These are phyloP conservation scores for Sinella curviseta DNA, from an alignment of 1,140 invertebrate species.

Conservation along the genomic window DNA sequence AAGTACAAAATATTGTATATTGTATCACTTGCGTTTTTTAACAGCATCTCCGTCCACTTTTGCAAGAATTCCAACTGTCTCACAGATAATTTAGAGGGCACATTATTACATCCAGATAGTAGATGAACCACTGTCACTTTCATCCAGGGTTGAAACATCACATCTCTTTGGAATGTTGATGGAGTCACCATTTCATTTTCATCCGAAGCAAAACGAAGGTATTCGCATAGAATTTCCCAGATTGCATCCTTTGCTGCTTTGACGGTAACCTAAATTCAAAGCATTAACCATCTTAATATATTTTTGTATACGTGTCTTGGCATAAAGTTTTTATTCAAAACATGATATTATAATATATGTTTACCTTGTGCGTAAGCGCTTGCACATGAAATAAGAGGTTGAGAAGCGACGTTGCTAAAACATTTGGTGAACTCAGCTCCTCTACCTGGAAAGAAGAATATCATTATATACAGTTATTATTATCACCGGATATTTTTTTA, in stretches of 20 bases:
- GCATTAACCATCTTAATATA: too few relatives aligned
- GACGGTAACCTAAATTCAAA: not conserved
- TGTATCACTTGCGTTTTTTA: not conserved
- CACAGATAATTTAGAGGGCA: not conserved
- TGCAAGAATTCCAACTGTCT: not conserved
- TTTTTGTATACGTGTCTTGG: too few relatives aligned
- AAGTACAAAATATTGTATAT: too few relatives aligned
- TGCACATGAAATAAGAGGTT: constrained; percentile 12
- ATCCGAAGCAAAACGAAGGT: not conserved
- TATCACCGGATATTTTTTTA: not conserved
- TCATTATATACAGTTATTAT: not conserved
- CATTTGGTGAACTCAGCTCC: not conserved
- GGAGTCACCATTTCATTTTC: not conserved
- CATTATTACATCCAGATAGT: not conserved
- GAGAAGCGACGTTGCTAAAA: not conserved
- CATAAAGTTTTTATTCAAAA: too few relatives aligned
- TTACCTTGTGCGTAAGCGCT: not conserved
- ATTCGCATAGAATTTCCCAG: not conserved
- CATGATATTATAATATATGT: too few relatives aligned
- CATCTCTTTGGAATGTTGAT: not conserved
- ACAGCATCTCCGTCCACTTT: constrained; percentile 1
- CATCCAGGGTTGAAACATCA: not conserved
- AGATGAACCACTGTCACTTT: not conserved
- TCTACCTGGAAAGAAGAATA: not conserved
- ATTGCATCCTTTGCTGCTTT: not conserved